These are phyloP conservation scores for Xenentodon cancila DNA, from an alignment of 2,797 vertebrate genomes.

Conservation along the genomic window DNA sequence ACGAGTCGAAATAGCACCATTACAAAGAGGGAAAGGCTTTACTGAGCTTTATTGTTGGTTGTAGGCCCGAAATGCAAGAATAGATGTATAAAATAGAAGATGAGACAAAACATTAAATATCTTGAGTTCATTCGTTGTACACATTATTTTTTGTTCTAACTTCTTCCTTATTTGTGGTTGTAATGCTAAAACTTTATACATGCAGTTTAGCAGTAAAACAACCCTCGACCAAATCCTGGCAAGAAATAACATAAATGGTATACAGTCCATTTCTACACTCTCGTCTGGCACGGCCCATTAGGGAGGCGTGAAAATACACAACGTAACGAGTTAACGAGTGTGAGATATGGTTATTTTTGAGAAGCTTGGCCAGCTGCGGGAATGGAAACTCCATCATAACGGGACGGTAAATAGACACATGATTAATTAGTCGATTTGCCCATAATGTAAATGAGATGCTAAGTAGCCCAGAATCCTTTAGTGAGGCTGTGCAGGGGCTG, in stretches of 20 bases:
- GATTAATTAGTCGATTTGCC: slow-evolving; percentile 79
- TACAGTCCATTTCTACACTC: too few relatives aligned
- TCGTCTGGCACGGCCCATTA: neutral
- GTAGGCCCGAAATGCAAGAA: too few relatives aligned
- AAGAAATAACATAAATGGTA: slow-evolving; percentile 8
- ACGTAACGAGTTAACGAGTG: slow-evolving; percentile 15
- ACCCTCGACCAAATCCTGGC: neutral
- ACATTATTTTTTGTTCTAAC: neutral
- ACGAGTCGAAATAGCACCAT: too few relatives aligned
- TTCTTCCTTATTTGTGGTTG: neutral
- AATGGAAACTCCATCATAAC: slow-evolving; percentile 55
- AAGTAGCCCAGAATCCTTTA: slow-evolving; percentile 57
- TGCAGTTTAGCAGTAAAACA: neutral
- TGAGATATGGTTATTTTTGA: slow-evolving; percentile 32
- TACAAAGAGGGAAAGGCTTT: too few relatives aligned
- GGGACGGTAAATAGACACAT: slow-evolving; percentile 76
- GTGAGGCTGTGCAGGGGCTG: slow-evolving; percentile 34
- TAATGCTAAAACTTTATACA: neutral
- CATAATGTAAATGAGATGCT: slow-evolving; percentile 78
- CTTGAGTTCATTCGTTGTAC: too few relatives aligned
- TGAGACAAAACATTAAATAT: too few relatives aligned
- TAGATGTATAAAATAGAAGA: too few relatives aligned
- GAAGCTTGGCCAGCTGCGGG: slow-evolving; percentile 38
- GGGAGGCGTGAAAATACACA: slow-evolving; percentile 6
- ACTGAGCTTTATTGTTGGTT: too few relatives aligned